Conservation (phyloP, 2,888 invertebrate genomes). For the Asteroscopus sphinx region DNA sequence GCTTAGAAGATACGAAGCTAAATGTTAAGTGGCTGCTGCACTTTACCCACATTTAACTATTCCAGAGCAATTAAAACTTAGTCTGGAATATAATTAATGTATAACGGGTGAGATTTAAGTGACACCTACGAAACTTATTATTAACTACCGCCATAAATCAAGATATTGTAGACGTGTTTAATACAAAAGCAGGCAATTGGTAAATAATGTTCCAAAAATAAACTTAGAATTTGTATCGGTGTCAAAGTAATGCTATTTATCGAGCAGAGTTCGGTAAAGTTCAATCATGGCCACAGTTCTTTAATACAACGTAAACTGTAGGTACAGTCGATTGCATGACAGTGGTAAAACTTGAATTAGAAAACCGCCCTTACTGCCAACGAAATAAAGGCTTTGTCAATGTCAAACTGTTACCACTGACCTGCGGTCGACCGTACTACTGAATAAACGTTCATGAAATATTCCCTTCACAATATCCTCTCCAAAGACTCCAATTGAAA, state of each 20-base stretch:
- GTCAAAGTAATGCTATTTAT: slow-evolving; percentile 23
- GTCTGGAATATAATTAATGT: slow-evolving; percentile 14
- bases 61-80: slow-evolving; percentile 65
- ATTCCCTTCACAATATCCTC: no score
- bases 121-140: neutral
- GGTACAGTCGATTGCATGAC: no score
- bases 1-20: slow-evolving; percentile 25
- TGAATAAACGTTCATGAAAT: no score
- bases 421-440: no score
- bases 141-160: slow-evolving; percentile 2
- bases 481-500: no score
- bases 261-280: neutral
- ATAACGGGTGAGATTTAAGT: slow-evolving; percentile 21
- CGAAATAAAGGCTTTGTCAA: no score
- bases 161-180: neutral
- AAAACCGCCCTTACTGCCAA: no score
- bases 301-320: neutral
- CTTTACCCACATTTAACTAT: slow-evolving; percentile 27
- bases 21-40: slow-evolving; percentile 35
- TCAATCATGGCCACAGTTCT: neutral
- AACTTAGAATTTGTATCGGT: slow-evolving; percentile 4
- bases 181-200: slow-evolving; percentile 5
- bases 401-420: no score
- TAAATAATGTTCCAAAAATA: slow-evolving; percentile 1
- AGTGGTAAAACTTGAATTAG: no score